Percentiles rank a stretch among this genome's conserved stretches.
phyloP scores from a whole-genome alignment of 2,888 invertebrate species.

The Rotaria magnacalcarata region DNA sequence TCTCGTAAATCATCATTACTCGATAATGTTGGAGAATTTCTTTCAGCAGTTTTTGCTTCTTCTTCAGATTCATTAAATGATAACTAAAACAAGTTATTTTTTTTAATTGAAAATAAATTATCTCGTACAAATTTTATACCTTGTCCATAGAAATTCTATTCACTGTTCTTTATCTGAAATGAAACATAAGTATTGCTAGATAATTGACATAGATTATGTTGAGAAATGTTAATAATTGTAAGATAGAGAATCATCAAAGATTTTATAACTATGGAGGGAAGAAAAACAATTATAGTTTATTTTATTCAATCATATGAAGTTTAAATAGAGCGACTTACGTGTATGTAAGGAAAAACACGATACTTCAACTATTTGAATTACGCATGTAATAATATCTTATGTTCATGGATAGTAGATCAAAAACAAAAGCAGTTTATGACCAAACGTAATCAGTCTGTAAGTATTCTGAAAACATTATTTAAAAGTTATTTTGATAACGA shows the following conservation, averaged over 20 bases:
- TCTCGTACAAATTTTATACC: background rate
- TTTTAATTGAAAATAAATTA: too few species aligned
- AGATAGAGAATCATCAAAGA: background rate
- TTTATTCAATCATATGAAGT: too few species aligned
- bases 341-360: too few species aligned
- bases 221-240: background rate
- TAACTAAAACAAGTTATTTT: background rate
- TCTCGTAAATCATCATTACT: background rate
- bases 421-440: background rate
- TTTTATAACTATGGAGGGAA: background rate
- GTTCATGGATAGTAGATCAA: too few species aligned
- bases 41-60: background rate
- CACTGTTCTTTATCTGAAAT: background rate
- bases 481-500: background rate
- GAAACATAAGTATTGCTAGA: background rate
- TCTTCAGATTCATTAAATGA: background rate
- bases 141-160: background rate
- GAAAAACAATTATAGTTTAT: too few species aligned
- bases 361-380: too few species aligned
- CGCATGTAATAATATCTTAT: too few species aligned
- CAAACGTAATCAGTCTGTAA: background rate
- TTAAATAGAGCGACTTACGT: too few species aligned
- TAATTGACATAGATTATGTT: too few species aligned
- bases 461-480: background rate
- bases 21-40: background rate